These are phyloP conservation scores for Dendrocopos noguchii DNA, from an alignment of 2,113 vertebrate species.

Conservation along the genomic window DNA sequence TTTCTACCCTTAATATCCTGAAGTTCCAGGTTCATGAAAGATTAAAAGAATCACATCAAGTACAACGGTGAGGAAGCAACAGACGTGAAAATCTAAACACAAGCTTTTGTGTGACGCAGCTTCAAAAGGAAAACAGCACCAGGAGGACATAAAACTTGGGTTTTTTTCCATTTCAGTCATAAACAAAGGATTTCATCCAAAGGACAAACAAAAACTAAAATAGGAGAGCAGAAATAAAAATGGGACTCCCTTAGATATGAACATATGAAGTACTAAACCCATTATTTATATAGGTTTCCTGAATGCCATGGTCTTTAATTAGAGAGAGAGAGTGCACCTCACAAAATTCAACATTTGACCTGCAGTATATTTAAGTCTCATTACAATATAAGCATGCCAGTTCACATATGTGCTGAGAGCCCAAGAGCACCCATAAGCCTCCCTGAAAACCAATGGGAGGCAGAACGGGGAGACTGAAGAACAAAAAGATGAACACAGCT, in stretches of 20 bases:
- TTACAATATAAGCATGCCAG: neutral
- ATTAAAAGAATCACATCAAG: neutral
- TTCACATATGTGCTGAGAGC: neutral
- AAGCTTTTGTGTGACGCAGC: neutral
- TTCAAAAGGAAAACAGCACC: neutral
- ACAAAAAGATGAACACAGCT: neutral
- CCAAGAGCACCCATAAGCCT: neutral
- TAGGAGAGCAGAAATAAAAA: neutral
- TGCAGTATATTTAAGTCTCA: neutral
- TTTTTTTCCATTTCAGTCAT: neutral
- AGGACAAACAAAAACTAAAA: neutral
- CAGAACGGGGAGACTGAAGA: neutral
- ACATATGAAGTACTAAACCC: neutral
- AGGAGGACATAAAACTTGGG: neutral
- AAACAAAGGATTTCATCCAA: neutral
- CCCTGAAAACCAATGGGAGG: neutral
- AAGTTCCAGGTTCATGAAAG: neutral
- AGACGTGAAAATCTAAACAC: neutral
- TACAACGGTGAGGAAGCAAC: neutral
- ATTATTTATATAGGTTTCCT: neutral
- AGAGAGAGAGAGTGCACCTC: neutral
- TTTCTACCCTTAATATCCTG: neutral
- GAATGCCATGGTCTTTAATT: neutral
- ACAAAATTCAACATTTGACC: neutral
- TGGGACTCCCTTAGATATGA: neutral